Conservation (phyloP, 1,140 invertebrate genomes). For the Hermetia illucens region DNA sequence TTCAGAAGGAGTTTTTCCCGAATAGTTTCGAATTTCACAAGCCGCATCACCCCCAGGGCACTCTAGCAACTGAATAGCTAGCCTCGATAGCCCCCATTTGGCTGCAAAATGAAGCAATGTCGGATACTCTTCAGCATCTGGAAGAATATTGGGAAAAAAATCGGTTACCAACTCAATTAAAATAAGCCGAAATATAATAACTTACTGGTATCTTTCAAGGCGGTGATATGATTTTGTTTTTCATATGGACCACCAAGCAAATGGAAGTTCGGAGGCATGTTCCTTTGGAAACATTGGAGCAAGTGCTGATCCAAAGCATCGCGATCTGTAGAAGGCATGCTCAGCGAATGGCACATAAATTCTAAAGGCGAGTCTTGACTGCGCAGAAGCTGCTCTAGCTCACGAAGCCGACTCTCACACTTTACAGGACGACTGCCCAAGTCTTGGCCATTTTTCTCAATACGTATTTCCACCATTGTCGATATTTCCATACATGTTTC, state of each 20-base stretch:
- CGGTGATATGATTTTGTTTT: slow-evolving; percentile 26
- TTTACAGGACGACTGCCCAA: slow-evolving; percentile 67
- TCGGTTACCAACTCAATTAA: not conserved
- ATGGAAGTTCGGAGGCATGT: slow-evolving; percentile 65
- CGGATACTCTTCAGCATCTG: slow-evolving; percentile 68
- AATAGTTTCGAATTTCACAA: slow-evolving; percentile 59
- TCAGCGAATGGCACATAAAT: slow-evolving; percentile 76
- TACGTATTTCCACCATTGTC: slow-evolving; percentile 61
- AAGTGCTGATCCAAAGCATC: slow-evolving; percentile 70
- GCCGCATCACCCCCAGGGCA: slow-evolving; percentile 68
- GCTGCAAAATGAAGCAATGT: slow-evolving; percentile 80
- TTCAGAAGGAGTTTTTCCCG: slow-evolving; percentile 65
- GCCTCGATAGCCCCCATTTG: slow-evolving; percentile 65
- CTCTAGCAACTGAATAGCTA: slow-evolving; percentile 68
- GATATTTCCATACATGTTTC: slow-evolving; percentile 67
- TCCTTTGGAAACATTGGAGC: slow-evolving; percentile 63
- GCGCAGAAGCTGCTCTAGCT: slow-evolving; percentile 64
- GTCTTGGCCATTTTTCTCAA: slow-evolving; percentile 61
- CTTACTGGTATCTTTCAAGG: slow-evolving; percentile 20
- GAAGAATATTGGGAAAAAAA: slow-evolving; percentile 6
- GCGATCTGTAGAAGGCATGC: slow-evolving; percentile 56
- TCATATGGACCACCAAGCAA: slow-evolving; percentile 43
- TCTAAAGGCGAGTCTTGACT: slow-evolving; percentile 64
- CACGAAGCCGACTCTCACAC: slow-evolving; percentile 66
- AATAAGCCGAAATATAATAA: not conserved